Conservation (phyloP, 2,797 vertebrate species). For the Periophthalmus magnuspinnatus region DNA sequence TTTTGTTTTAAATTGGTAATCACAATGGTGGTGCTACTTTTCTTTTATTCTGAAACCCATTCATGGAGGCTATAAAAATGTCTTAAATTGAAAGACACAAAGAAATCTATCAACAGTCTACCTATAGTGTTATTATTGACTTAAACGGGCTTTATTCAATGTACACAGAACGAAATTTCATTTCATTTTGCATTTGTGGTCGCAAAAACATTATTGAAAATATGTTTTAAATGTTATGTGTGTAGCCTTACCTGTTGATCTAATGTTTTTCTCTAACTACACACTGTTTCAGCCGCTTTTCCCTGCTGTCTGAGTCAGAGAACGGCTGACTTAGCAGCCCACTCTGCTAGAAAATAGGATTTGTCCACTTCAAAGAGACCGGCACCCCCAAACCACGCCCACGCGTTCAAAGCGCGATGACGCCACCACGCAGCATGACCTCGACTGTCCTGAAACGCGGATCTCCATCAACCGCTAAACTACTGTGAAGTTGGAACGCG, state of each 20-base stretch:
- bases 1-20: too few species aligned
- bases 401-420: conserved; percentile 23
- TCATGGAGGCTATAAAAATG: too few species aligned
- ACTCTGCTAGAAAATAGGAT: conserved; percentile 65
- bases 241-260: not conserved
- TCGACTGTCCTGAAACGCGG: not conserved
- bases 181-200: too few species aligned
- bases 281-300: conserved; percentile 16
- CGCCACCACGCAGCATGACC: conserved; percentile 39
- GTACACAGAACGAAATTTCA: too few species aligned
- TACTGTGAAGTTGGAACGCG: not conserved
- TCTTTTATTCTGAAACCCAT: too few species aligned
- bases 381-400: conserved; percentile 25
- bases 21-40: too few species aligned
- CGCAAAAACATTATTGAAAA: too few species aligned
- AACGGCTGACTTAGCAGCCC: conserved; percentile 56
- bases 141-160: too few species aligned
- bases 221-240: not conserved
- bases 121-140: too few species aligned
- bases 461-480: conserved; percentile 22
- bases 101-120: too few species aligned
- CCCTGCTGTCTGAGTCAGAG: conserved; percentile 34
- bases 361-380: conserved; percentile 56
- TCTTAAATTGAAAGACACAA: too few species aligned
- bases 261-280: not conserved